Evolutionary conservation across 2,888 invertebrate species (phyloP), one percentile per base, ranked within the genome.

Genomic region (Eulithis testata): DNA sequence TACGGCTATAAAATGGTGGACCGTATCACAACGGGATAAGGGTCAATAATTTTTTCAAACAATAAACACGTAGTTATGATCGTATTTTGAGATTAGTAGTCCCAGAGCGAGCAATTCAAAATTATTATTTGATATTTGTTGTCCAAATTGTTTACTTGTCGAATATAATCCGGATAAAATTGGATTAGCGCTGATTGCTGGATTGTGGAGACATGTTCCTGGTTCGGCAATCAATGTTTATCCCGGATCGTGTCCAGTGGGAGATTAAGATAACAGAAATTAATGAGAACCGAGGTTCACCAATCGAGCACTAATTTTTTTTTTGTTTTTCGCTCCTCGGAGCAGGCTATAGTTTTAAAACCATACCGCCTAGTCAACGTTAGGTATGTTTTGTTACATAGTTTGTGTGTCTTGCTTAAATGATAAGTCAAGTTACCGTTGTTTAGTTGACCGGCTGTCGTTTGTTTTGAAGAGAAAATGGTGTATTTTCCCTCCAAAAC

Each of bases 61-160:
- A 3, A 40, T 40, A 5, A 40, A 8, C 31, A 31, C 40, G 40
- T 8, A 8, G 7, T 9, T 4, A 12, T 45, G 12, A 45, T 45
- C n/a, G 45, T n/a, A 8, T 47, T 44, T 40, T 44, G 0, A 3
- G 2, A 44, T 3, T 44, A 44, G 14, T 21, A 3, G 14, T 3
- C 21, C 47, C 7, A 7, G 6, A 49, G 14, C 47, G 12, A 6
- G 11, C 49, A 49, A 21, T 49, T 7, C 49, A 21, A 61, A 70
- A 73, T 70, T 59, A 65, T 55, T 70, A 66, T 73, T 71, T 69
- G 70, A 70, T 68, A 66, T 69, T 73, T 69, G 70, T 73, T 67
- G 66, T 61, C 51, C 51, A 67, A 69, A 70, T 71, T 73, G 73
- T 73, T 69, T 73, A 71, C 71, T 73, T 68, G 70, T 65, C 52